Evolutionary conservation across 1,140 invertebrate genomes (phyloP), one percentile per base, ranked within the genome.

Genomic region (Orchestia grillus): DNA sequence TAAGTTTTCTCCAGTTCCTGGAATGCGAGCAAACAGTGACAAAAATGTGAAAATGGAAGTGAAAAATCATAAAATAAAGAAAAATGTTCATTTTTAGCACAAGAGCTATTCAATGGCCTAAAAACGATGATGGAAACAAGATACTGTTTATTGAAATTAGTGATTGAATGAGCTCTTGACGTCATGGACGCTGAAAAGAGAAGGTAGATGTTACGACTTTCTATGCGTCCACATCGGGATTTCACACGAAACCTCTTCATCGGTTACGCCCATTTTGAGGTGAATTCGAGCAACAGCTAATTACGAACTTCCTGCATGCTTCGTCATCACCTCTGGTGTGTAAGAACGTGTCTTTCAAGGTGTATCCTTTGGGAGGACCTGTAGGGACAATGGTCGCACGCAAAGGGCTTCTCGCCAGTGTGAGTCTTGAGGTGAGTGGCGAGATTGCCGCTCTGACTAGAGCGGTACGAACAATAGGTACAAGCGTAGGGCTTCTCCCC

Each of bases 401-500:
- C 53, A 43, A 95, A 95, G 53, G 77, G 92, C 90, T 77, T 96
- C 43, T 92, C 92, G 28, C 90, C 96, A 77, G 96, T 90, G 45
- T 96, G 96, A 0, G 62, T 95, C 57, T 95, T 96, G 44, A 95
- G 43, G 77, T 96, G 96, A 11, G 96, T 96, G 43, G 87, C 87
- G 43, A 96, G 87, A 43, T 96, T 96, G 42, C 96, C 95, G n/a
- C 95, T 96, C 57, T 96, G 96, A 28, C 62, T 96, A n/a, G 96
- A 88, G n/a, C 96, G 96, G 44, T 95, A 96, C 36, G 96, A 41
- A 42, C 96, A 96, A 94, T 42, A 95, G 6, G 91, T 53, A 41
- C 96, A 96, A 44, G 57, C 57, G 91, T 95, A 96, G 0, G 96
- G 96, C 44, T 96, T 96, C 94, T 96, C 96, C 40, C 96, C 96